Base-by-base conservation (phyloP, 1,140 invertebrate species). In the Drosophila kohkoa region DNA sequence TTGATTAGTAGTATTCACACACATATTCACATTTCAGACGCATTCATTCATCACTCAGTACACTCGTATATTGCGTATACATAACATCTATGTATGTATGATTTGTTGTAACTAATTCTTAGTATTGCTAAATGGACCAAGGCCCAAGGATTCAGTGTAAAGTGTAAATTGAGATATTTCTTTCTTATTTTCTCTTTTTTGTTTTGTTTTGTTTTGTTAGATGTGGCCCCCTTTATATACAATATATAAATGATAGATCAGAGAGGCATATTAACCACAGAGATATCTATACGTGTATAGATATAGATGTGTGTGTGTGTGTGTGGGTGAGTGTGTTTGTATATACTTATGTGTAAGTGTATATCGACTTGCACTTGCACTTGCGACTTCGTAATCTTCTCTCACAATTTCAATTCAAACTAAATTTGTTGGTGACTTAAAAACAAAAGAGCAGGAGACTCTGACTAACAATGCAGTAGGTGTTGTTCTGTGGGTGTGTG, bases 391-490 rank as follows among this genome's bases (percentile, higher is more conserved):
- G n/a, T 54, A 15, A n/a, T 46, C 10, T 41, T 68, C 46, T 48
- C 45, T 32, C 38, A 66, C 7, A 46, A 46, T 69, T 69, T 10
- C 58, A 67, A 59, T 73, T 67, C 48, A 73, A 73, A 73, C 54
- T 73, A 67, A 43, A 64, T 46, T 51, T 49, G 30, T 55, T 16
- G 20, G 0, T 25, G 45, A 41, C 60, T 71, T 71, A 64, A 64
- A 49, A 6, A 25, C 3, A 25, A 38, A 13, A 71, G 48, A 25
- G 13, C 32, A 15, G 49, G n/a, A 48, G 41, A 82, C 32, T 25
- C 3, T 83, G 83, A 74, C 76, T 86, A 82, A 69, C 88, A 82
- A 79, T 79, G 79, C 82, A 82, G 49, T 28, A 48, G 38, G 41
- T 43, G n/a, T 43, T 13, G 11, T 43, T 43, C 3, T 63, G 8